A percentile compares a stretch with the other conserved stretches of the same genome.
Evolutionary conservation across 2,797 vertebrate species (phyloP).

Genomic region (Gouania willdenowi): DNA sequence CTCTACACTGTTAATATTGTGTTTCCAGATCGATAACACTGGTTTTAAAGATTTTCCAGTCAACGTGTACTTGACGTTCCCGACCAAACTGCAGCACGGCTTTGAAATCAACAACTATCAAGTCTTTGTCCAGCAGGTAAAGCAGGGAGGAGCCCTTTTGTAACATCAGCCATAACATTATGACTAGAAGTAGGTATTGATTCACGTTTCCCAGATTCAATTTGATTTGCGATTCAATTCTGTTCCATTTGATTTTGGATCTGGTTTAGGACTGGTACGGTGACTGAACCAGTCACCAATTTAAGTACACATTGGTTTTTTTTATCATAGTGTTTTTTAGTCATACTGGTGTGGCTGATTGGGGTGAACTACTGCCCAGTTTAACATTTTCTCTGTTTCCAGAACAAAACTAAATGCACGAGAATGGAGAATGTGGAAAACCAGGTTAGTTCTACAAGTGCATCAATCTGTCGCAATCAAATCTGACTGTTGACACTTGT

Average conservation of each 20-base stretch:
- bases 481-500: too few relatives aligned
- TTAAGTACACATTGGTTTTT: too few relatives aligned
- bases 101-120: conserved; percentile 48
- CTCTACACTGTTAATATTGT: too few relatives aligned
- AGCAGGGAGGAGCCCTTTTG: too few relatives aligned
- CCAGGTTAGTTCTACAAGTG: conserved; percentile 32
- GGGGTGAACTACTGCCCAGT: background rate
- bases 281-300: too few relatives aligned
- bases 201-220: too few relatives aligned
- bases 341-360: background rate
- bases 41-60: conserved; percentile 54
- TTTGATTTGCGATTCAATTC: too few relatives aligned
- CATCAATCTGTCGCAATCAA: background rate
- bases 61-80: conserved; percentile 47
- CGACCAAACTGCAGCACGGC: conserved; percentile 35
- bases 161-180: too few relatives aligned
- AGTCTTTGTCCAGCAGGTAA: conserved; percentile 49
- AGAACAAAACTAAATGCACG: conserved; percentile 57
- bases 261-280: too few relatives aligned
- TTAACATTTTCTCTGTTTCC: conserved; percentile 2
- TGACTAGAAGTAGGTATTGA: too few relatives aligned
- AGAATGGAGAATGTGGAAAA: background rate
- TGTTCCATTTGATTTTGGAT: too few relatives aligned
- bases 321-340: too few relatives aligned
- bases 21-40: conserved; percentile 65